Evolutionary conservation across 1,140 invertebrate genomes (phyloP), one percentile per base, ranked within the genome.

Genomic region (Dryas iulia): DNA sequence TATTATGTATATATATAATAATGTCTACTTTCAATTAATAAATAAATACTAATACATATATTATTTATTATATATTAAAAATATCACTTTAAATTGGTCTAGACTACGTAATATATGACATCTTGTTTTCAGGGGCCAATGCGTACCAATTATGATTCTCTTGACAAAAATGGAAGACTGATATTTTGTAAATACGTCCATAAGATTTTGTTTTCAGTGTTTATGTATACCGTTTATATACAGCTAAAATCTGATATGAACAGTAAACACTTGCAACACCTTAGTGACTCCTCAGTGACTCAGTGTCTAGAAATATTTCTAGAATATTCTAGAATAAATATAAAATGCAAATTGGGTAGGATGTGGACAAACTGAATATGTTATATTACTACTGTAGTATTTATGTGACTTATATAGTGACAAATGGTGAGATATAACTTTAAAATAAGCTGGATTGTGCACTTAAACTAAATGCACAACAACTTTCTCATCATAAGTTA

Each of bases 401-500:
- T 31, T 18, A n/a, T 18, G 23, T 47, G 35, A 47, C 33, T 10
- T 60, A 60, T 18, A n/a, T n/a, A n/a, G n/a, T n/a, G n/a, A n/a
- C n/a, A n/a, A n/a, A n/a, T n/a, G n/a, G n/a, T 21, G 5, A 12
- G 33, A 47, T 47, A 47, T 5, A 61, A 33, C 18, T 54, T 25
- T 58, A n/a, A 54, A 58, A 58, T 39, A 39, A 33, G n/a, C 4
- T 28, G 28, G 12, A 30, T 30, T 59, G 14, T 59, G 56, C 6
- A 30, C 24, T 66, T 62, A 72, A 59, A 78, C 80, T 59, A 82
- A 35, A 52, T 70, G 73, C n/a, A 82, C 53, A 11, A 82, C 78
- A 28, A 82, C 63, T 66, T 80, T 76, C 4, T 83, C 79, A 35
- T 73, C 74, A 26, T 70, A 83, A 14, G 54, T 65, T 18, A 75